A percentile compares a stretch with the other conserved stretches of the same genome.
Evolutionary conservation across 2,113 vertebrate genomes (phyloP).

Genomic region (Bombycilla garrulus): DNA sequence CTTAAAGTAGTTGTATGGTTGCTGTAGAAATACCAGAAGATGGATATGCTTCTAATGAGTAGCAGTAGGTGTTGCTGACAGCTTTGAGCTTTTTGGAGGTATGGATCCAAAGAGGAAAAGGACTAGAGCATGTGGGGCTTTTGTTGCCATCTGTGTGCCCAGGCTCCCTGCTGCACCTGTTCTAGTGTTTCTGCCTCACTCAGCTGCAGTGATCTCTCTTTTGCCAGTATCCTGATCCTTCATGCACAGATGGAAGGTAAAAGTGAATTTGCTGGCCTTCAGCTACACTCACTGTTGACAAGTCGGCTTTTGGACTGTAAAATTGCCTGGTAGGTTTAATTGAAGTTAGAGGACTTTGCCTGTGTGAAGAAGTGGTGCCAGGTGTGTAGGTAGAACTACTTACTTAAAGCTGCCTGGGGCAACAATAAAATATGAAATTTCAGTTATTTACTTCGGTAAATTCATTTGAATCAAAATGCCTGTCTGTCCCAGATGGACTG

Average conservation of each 20-base stretch:
- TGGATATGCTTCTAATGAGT: background rate
- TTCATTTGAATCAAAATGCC: background rate
- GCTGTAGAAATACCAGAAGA: background rate
- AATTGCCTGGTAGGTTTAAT: background rate
- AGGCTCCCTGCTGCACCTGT: background rate
- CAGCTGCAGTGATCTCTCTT: background rate
- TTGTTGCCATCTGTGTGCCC: background rate
- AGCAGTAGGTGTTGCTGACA: background rate
- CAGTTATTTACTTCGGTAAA: background rate
- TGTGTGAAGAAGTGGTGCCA: background rate
- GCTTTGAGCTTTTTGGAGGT: background rate
- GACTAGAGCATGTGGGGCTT: background rate
- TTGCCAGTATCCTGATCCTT: background rate
- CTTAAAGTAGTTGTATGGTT: background rate
- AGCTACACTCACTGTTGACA: background rate
- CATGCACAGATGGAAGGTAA: background rate
- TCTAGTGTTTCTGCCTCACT: background rate
- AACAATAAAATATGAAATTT: background rate
- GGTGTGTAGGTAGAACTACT: background rate
- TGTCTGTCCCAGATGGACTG: too few species aligned
- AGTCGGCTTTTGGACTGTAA: background rate
- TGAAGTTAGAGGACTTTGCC: background rate
- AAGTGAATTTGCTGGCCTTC: background rate
- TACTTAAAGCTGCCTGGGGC: background rate
- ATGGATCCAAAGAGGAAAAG: background rate